Percentiles rank a stretch among this genome's conserved stretches.
phyloP scores from a whole-genome alignment of 2,797 vertebrate genomes.

The Hafferia zeledoni region DNA sequence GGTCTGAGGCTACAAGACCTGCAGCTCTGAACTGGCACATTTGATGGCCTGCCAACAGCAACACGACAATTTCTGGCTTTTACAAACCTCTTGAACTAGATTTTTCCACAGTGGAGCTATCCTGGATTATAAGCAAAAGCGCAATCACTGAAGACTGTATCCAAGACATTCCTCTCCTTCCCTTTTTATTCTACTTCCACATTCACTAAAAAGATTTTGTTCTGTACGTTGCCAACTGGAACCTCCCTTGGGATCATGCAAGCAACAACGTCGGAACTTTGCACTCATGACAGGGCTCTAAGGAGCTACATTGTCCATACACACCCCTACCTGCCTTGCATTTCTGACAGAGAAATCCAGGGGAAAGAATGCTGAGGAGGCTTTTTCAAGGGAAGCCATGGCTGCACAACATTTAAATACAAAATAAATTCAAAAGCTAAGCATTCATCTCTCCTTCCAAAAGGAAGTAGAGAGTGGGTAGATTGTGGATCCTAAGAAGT shows the following conservation, averaged over 20 bases:
- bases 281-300: background rate
- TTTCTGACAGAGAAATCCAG: background rate
- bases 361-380: background rate
- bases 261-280: background rate
- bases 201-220: background rate
- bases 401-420: background rate
- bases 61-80: background rate
- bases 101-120: background rate
- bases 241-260: background rate
- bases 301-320: background rate
- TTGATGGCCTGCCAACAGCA: background rate
- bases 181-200: background rate
- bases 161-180: background rate
- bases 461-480: background rate
- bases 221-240: background rate
- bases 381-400: background rate
- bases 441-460: background rate
- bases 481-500: background rate
- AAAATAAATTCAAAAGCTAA: background rate
- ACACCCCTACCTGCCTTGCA: background rate
- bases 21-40: background rate
- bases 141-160: fast-evolving
- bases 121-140: background rate
- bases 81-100: background rate
- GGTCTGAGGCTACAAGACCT: background rate